Conservation (phyloP, 2,113 vertebrate species). For the Cryptotis parvus region DNA sequence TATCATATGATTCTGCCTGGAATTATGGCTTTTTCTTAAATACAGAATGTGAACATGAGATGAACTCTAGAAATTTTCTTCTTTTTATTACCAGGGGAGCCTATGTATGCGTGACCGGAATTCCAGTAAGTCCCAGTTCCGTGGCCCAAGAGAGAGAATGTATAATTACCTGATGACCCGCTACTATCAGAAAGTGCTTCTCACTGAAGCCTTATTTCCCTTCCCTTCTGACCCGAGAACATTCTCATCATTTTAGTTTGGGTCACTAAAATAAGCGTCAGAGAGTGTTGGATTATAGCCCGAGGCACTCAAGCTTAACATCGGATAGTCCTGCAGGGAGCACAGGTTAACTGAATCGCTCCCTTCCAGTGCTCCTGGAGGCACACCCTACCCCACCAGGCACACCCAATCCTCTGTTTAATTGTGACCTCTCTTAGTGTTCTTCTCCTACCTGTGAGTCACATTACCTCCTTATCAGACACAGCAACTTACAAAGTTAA, state of each 20-base stretch:
- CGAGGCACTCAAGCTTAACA: too few species aligned
- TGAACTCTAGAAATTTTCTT: neutral
- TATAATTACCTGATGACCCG: neutral
- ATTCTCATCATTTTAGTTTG: neutral
- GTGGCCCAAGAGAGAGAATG: neutral
- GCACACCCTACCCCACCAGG: too few species aligned
- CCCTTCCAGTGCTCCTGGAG: too few species aligned
- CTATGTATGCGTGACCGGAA: neutral
- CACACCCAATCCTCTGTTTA: too few species aligned
- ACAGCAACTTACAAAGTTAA: too few species aligned
- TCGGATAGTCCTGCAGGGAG: too few species aligned
- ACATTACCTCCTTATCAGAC: too few species aligned
- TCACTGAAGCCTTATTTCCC: neutral
- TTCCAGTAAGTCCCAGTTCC: neutral
- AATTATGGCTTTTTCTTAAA: constrained; percentile 1
- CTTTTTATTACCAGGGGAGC: neutral
- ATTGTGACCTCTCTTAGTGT: too few species aligned
- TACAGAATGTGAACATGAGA: neutral
- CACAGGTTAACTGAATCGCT: too few species aligned
- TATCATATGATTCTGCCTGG: constrained; percentile 19
- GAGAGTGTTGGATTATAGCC: too few species aligned
- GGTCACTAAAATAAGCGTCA: neutral
- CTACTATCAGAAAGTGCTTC: neutral
- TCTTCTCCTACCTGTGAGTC: too few species aligned
- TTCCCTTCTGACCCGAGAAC: neutral